Percentiles rank a stretch among this genome's conserved stretches.
Evolutionary conservation across 2,888 invertebrate genomes (phyloP).

Genomic region (Drosophila sordidapex): DNA sequence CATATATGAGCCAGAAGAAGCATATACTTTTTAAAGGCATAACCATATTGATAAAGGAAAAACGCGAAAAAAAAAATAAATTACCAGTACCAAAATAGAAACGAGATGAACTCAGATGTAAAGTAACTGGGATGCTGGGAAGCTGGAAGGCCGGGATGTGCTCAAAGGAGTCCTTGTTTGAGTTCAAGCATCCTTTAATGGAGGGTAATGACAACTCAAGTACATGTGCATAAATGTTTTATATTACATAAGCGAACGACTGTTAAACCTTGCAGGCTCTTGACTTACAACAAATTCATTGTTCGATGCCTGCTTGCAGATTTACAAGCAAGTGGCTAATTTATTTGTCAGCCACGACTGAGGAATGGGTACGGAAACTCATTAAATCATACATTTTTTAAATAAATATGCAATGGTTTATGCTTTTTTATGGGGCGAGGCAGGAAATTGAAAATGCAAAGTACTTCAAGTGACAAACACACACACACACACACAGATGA

Average conservation of each 20-base stretch:
- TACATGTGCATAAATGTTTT: slow-evolving; percentile 50
- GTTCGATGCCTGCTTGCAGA: slow-evolving; percentile 20
- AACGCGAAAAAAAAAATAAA: slow-evolving; percentile 13
- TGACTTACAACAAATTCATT: slow-evolving; percentile 39
- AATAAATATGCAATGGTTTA: slow-evolving; percentile 56
- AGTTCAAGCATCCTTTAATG: slow-evolving; percentile 55
- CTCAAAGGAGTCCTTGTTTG: slow-evolving; percentile 26
- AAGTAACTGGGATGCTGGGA: neutral
- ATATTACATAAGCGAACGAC: slow-evolving; percentile 26
- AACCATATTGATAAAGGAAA: slow-evolving; percentile 45
- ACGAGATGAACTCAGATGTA: slow-evolving; percentile 18
- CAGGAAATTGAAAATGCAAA: slow-evolving; percentile 66
- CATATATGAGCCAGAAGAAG: slow-evolving; percentile 31
- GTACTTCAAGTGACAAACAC: slow-evolving; percentile 59
- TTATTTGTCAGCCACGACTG: slow-evolving; percentile 35
- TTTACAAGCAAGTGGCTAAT: slow-evolving; percentile 34
- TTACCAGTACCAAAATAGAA: slow-evolving; percentile 50
- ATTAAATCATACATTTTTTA: slow-evolving; percentile 67
- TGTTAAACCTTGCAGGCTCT: slow-evolving; percentile 30
- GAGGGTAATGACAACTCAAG: slow-evolving; percentile 55
- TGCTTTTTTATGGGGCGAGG: slow-evolving; percentile 11
- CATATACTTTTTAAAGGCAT: slow-evolving; percentile 44
- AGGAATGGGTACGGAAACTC: slow-evolving; percentile 36
- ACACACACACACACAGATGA: neutral
- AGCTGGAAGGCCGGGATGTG: neutral